phyloP scores from a whole-genome alignment of 2,113 vertebrate genomes.

The Otocyon megalotis region DNA sequence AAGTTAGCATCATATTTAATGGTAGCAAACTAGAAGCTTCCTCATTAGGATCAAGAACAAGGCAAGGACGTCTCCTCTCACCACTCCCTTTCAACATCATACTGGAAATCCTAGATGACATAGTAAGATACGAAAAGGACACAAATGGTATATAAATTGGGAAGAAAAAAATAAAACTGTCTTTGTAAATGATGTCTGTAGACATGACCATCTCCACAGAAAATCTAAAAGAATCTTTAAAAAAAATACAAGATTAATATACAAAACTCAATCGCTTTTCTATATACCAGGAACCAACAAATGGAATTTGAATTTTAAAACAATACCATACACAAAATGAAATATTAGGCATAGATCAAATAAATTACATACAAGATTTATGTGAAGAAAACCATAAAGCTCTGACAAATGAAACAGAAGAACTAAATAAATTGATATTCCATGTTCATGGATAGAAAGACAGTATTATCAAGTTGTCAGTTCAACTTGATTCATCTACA shows the following conservation, averaged over 20 bases:
- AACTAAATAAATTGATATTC: background rate
- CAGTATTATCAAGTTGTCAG: background rate
- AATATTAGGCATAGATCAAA: background rate
- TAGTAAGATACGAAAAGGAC: background rate
- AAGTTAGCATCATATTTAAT: background rate
- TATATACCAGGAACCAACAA: background rate
- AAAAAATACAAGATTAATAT: background rate
- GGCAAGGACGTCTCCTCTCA: background rate
- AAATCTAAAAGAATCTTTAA: background rate
- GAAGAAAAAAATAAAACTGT: background rate
- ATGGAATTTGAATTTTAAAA: background rate
- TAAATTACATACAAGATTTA: background rate
- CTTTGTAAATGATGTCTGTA: background rate
- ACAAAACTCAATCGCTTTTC: background rate
- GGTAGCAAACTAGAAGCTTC: background rate
- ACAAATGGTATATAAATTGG: background rate
- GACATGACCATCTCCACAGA: background rate
- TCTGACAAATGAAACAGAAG: background rate
- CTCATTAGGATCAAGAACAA: background rate
- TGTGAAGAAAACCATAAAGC: background rate
- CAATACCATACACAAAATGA: background rate
- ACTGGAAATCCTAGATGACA: background rate
- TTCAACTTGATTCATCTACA: background rate
- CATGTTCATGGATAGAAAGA: background rate
- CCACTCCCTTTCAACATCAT: background rate